Conservation (phyloP, 1,140 invertebrate genomes). For the Cryptotermes secundus region DNA sequence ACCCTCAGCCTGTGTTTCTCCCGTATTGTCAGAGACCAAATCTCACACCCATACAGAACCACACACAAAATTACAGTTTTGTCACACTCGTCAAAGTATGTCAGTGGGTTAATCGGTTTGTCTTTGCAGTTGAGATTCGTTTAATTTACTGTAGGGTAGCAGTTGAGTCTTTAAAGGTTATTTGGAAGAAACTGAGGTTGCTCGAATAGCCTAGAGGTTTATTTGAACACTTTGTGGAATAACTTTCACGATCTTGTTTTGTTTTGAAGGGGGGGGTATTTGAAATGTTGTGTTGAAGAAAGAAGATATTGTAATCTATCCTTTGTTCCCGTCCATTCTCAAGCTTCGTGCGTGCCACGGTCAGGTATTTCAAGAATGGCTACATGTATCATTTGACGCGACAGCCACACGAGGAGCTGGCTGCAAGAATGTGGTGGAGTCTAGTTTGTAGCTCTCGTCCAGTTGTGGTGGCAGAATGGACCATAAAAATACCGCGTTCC, state of each 20-base stretch:
- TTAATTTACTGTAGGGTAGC: too few species aligned
- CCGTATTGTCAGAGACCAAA: too few species aligned
- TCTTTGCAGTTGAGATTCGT: too few species aligned
- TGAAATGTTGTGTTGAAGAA: not conserved
- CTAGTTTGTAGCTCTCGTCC: not conserved
- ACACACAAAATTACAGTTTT: too few species aligned
- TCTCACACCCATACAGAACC: too few species aligned
- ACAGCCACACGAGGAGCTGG: not conserved
- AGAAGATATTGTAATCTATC: slow-evolving; percentile 17
- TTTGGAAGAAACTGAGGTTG: too few species aligned
- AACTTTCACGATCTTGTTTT: not conserved
- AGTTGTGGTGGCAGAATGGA: not conserved
- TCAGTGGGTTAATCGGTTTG: too few species aligned
- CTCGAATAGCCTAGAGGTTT: too few species aligned
- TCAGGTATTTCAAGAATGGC: slow-evolving; percentile 19
- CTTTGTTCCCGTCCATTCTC: slow-evolving; percentile 7
- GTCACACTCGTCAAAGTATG: too few species aligned
- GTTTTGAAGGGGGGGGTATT: not conserved
- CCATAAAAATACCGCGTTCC: not conserved
- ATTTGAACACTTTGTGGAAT: not conserved
- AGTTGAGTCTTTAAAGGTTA: too few species aligned
- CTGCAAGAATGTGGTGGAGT: slow-evolving; percentile 6
- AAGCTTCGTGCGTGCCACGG: not conserved
- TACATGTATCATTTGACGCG: not conserved
- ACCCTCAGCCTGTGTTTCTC: too few species aligned